phyloP scores from a whole-genome alignment of 2,888 invertebrate genomes.

The Periphyllus acericola region DNA sequence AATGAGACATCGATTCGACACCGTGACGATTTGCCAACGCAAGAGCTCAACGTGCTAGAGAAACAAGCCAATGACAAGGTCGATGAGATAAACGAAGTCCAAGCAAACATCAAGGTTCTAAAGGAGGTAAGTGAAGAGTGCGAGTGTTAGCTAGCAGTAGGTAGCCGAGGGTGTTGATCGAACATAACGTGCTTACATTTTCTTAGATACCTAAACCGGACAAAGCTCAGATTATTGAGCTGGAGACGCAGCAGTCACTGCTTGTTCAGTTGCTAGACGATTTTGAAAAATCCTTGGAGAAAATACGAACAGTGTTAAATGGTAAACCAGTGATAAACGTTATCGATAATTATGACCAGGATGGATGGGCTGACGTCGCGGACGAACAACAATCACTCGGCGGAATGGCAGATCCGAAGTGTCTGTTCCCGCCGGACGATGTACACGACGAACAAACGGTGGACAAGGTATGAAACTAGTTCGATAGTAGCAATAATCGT shows the following conservation, averaged over 20 bases:
- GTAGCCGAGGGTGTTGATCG: background rate
- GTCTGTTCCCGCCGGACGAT: background rate
- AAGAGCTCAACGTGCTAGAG: background rate
- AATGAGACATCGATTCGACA: background rate
- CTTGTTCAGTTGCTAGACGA: slow-evolving; percentile 5
- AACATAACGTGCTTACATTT: background rate
- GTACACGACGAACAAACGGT: background rate
- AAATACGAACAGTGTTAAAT: slow-evolving; percentile 1
- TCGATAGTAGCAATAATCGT: background rate
- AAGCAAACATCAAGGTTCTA: slow-evolving; percentile 30
- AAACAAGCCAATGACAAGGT: slow-evolving; percentile 42
- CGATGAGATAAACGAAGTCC: slow-evolving; percentile 20
- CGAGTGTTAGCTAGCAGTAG: background rate
- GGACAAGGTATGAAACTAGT: background rate
- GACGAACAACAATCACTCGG: background rate
- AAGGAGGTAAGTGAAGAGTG: slow-evolving; percentile 5
- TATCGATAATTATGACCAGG: too few species aligned
- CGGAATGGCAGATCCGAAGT: background rate
- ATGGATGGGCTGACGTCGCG: background rate
- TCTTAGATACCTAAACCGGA: slow-evolving; percentile 15
- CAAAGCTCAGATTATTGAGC: background rate
- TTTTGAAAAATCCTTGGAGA: slow-evolving; percentile 34
- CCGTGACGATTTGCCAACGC: background rate
- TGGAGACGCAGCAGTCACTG: background rate
- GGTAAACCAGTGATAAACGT: background rate